phyloP scores from a whole-genome alignment of 2,797 vertebrate species.

The Acanthiza pusilla region DNA sequence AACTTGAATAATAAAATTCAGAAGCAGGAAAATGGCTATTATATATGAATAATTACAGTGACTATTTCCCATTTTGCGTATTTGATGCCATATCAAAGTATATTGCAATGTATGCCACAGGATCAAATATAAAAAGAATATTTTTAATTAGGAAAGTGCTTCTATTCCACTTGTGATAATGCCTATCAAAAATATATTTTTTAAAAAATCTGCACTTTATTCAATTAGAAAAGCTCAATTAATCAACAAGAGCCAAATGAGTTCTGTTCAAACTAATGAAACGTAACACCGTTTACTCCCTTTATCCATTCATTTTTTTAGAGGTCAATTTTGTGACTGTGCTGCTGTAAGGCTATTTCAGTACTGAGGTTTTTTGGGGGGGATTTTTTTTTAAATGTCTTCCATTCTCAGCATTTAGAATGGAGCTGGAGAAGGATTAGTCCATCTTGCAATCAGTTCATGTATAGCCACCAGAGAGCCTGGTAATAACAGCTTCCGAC shows the following conservation, averaged over 20 bases:
- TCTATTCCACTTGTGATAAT: background rate
- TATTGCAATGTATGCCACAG: background rate
- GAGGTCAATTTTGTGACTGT: background rate
- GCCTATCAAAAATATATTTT: background rate
- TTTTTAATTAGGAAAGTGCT: conserved; percentile 32
- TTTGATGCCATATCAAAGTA: conserved; percentile 2
- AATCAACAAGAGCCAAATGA: conserved; percentile 25
- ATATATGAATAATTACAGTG: background rate
- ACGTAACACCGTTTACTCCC: background rate
- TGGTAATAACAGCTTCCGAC: conserved; percentile 34
- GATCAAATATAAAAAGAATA: background rate
- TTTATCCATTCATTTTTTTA: conserved; percentile 30
- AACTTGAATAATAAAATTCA: conserved; percentile 22
- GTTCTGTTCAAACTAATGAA: conserved; percentile 20
- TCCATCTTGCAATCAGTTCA: background rate
- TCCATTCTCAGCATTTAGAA: background rate
- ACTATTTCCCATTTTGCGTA: background rate
- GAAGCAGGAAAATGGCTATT: background rate
- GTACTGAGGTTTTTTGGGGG: background rate
- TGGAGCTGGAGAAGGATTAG: background rate
- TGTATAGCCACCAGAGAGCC: background rate
- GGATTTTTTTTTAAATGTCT: background rate
- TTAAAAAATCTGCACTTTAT: background rate
- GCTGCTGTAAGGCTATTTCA: background rate
- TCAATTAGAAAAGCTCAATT: conserved; percentile 49